Evolutionary conservation across 2,888 invertebrate genomes (phyloP).

Genomic region (Tenthredo scrophulariae): DNA sequence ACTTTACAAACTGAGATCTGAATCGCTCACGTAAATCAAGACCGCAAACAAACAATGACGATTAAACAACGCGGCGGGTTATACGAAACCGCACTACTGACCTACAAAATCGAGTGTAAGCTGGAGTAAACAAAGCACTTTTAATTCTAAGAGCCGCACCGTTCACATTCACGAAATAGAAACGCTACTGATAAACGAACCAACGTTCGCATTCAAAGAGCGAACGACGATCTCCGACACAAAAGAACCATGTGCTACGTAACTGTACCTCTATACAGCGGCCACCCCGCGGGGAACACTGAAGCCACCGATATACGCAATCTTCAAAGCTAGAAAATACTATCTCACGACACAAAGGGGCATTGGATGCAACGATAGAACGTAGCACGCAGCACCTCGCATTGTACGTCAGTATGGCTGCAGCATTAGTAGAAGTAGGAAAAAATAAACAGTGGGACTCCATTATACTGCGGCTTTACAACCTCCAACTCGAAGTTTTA

Average conservation of each 20-base stretch:
- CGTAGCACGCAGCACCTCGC: constrained; percentile 30
- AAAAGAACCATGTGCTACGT: constrained; percentile 47
- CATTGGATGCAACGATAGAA: constrained; percentile 39
- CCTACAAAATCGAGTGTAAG: constrained; percentile 37
- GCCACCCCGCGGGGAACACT: constrained; percentile 31
- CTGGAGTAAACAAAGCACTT: constrained; percentile 35
- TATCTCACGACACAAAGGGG: constrained; percentile 37
- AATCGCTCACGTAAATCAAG: constrained; percentile 47
- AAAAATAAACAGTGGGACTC: constrained; percentile 32
- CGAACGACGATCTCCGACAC: constrained; percentile 37
- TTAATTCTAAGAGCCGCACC: constrained; percentile 14
- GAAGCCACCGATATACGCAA: constrained; percentile 36
- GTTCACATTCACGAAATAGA: constrained; percentile 37
- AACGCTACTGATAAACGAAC: constrained; percentile 46
- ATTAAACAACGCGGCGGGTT: constrained; percentile 14
- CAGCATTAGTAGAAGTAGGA: constrained; percentile 32
- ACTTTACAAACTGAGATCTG: constrained; percentile 16
- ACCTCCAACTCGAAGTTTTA: constrained; percentile 31
- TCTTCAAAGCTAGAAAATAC: constrained; percentile 45
- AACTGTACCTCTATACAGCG: constrained; percentile 37
- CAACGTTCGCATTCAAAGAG: constrained; percentile 41
- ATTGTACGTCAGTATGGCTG: constrained; percentile 28
- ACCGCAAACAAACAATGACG: constrained; percentile 40
- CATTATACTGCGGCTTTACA: background rate
- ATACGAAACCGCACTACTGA: constrained; percentile 34